Evolutionary conservation across 2,888 invertebrate species (phyloP).

Genomic region (Lycophotia porphyrea): DNA sequence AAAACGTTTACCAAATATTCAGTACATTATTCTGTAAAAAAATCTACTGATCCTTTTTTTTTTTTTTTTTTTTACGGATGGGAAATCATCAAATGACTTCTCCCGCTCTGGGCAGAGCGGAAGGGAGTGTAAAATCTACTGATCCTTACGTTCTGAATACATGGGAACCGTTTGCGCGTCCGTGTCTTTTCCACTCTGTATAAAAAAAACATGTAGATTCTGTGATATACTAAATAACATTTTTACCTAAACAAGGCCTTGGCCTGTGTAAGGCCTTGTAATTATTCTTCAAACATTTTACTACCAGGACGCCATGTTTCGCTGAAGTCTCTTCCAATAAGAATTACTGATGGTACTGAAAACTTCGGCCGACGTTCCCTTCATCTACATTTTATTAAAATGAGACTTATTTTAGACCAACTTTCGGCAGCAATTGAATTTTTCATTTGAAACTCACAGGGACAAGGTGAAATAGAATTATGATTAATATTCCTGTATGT

Average conservation of each 20-base stretch:
- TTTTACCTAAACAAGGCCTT: neutral
- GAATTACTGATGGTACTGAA: slow-evolving; percentile 55
- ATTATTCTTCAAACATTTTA: slow-evolving; percentile 20
- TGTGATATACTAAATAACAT: neutral
- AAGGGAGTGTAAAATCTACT: no score
- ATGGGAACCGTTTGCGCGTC: no score
- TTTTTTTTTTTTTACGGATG: no score
- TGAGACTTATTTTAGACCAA: slow-evolving; percentile 70
- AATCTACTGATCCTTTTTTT: no score
- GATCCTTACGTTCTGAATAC: no score
- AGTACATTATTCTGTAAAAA: no score
- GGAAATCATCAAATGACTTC: no score
- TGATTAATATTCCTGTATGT: slow-evolving; percentile 27
- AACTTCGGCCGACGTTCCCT: slow-evolving; percentile 67
- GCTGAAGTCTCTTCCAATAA: slow-evolving; percentile 37
- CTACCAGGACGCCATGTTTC: slow-evolving; percentile 40
- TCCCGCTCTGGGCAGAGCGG: no score
- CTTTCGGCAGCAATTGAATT: slow-evolving; percentile 74
- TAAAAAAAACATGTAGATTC: no score
- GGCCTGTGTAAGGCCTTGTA: no score
- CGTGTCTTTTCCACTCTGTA: no score
- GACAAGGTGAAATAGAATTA: slow-evolving; percentile 36
- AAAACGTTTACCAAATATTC: no score
- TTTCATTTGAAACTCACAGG: slow-evolving; percentile 74
- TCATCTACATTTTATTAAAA: slow-evolving; percentile 85